Base-by-base conservation (phyloP, 2,113 vertebrate genomes). In the Rostratula benghalensis region DNA sequence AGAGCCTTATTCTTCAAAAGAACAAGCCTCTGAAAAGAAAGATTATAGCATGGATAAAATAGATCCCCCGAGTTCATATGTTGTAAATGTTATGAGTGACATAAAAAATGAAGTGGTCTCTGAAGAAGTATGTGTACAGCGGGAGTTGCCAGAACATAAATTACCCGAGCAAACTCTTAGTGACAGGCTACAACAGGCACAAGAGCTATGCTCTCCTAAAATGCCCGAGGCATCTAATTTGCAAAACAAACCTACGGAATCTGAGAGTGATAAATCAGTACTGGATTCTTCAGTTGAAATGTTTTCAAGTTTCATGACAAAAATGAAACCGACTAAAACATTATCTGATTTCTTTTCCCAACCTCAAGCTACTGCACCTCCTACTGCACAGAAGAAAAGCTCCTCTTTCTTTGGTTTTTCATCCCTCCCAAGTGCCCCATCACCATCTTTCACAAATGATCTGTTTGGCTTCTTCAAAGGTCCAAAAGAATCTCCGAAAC, bases 241-340 rank as follows among this genome's bases (percentile, higher is more conserved):
- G 27, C 96, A 97, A 82, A 96, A 51, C 64, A 94, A 75, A 77
- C 96, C 97, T 60, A 97, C 96, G 78, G 96, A 95, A 81, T 57
- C 96, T 48, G 97, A 98, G 67, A 76, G 92, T 87, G 98, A 99
- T 20, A 99, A 98, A 94, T 97, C 98, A 0, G 86, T 98, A 15
- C 84, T 98, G 69, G 98, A 98, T 73, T 98, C 98, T 81, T 98
- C 99, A 65, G 97, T 98, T 94, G 99, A 99, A 94, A 97, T 98
- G 87, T 97, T 99, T 96, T 98, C 99, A 92, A 98, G 98, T 46
- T 99, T 99, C 84, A 97, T 99, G 97, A 98, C 98, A 59, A 99
- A 98, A 96, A 97, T 99, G 97, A 98, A 98, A 87, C 96, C 98
- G 18, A 98, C 97, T 65, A 99, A 99, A 98, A 95, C 98, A 9